Evolutionary conservation across 2,113 vertebrate genomes (phyloP).

Genomic region (Podarcis raffonei): DNA sequence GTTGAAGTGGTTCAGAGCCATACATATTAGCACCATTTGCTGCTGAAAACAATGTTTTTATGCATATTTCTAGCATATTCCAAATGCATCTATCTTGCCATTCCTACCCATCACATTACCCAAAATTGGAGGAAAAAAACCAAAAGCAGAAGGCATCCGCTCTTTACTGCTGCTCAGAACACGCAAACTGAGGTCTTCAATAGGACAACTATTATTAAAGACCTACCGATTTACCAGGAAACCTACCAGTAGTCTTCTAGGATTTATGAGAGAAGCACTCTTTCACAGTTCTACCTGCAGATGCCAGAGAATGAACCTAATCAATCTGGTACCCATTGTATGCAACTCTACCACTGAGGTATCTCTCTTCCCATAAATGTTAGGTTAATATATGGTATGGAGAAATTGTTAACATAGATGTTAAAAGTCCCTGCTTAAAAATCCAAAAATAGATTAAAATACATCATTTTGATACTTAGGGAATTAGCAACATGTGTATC

Average conservation of each 20-base stretch:
- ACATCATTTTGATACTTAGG: neutral
- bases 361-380: neutral
- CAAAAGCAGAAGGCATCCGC: neutral
- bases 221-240: neutral
- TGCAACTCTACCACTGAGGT: neutral
- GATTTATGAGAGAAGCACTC: neutral
- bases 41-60: neutral
- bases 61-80: neutral
- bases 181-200: neutral
- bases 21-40: neutral
- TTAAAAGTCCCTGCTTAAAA: neutral
- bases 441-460: neutral
- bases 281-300: neutral
- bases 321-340: neutral
- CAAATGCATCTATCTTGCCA: neutral
- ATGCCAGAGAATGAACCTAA: neutral
- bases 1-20: neutral
- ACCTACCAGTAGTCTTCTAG: neutral
- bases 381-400: neutral
- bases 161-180: neutral
- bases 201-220: neutral
- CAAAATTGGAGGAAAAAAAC: neutral
- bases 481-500: neutral
- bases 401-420: neutral
- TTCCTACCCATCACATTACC: neutral